These are phyloP conservation scores for Eira barbara DNA, from an alignment of 2,113 vertebrate species.

Conservation along the genomic window DNA sequence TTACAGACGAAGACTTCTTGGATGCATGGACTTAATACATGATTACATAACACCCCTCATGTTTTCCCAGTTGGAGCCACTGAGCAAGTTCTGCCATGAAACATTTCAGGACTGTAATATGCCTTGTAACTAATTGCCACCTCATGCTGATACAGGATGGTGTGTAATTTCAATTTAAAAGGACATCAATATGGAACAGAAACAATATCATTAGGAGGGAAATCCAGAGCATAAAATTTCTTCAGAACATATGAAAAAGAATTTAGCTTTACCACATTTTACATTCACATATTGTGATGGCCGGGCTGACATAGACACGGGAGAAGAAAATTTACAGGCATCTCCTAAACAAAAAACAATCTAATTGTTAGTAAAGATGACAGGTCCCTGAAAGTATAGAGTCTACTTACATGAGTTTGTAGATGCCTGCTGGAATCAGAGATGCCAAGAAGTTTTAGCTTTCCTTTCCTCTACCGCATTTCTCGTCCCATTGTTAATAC, in stretches of 20 bases:
- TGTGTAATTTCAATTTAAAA: not conserved
- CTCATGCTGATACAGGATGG: not conserved
- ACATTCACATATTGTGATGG: not conserved
- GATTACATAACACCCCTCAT: not conserved
- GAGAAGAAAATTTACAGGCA: not conserved
- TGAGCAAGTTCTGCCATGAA: not conserved
- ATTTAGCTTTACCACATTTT: not conserved
- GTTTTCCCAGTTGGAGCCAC: not conserved
- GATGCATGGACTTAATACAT: not conserved
- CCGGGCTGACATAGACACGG: not conserved
- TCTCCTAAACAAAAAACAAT: not conserved
- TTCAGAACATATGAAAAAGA: not conserved
- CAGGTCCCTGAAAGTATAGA: too few species aligned
- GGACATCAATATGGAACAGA: not conserved
- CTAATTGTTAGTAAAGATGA: not conserved
- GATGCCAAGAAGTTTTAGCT: accelerated
- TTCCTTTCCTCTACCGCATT: not conserved
- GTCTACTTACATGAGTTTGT: not conserved
- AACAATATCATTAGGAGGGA: not conserved
- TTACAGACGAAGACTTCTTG: not conserved
- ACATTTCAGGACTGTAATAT: not conserved
- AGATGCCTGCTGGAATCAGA: not conserved
- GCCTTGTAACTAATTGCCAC: not conserved
- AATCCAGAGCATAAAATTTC: not conserved
- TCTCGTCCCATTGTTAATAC: not conserved